phyloP scores from a whole-genome alignment of 2,888 invertebrate species.

The Caenorhabditis sp. region DNA sequence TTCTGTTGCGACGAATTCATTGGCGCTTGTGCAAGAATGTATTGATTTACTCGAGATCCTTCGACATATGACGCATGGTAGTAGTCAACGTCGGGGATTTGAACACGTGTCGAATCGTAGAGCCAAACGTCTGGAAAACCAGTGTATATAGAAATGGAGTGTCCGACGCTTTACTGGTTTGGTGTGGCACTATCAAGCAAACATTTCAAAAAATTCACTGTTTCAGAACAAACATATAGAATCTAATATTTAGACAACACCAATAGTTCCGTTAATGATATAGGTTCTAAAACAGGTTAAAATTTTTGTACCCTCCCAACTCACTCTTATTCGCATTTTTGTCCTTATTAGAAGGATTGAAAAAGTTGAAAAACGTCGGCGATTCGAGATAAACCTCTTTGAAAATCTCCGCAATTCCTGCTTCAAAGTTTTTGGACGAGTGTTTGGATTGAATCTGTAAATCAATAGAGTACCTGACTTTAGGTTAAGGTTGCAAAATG shows the following conservation, averaged over 20 bases:
- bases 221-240: neutral
- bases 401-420: slow-evolving; percentile 21
- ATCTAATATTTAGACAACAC: too few relatives aligned
- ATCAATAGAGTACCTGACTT: too few relatives aligned
- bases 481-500: too few relatives aligned
- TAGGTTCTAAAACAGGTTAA: too few relatives aligned
- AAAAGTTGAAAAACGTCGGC: slow-evolving; percentile 23
- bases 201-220: too few relatives aligned
- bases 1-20: slow-evolving; percentile 9
- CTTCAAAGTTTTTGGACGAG: slow-evolving; percentile 18
- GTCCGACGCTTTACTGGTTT: too few relatives aligned
- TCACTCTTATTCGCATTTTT: slow-evolving; percentile 35
- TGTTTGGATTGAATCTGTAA: slow-evolving; percentile 9
- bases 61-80: slow-evolving; percentile 37
- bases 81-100: slow-evolving; percentile 24
- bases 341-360: slow-evolving; percentile 30
- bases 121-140: slow-evolving; percentile 19
- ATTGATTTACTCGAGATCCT: slow-evolving; percentile 27
- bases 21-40: slow-evolving; percentile 43
- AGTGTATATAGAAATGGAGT: too few relatives aligned
- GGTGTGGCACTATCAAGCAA: too few relatives aligned
- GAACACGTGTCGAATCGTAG: slow-evolving; percentile 30
- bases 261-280: too few relatives aligned
- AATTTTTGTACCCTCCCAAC: neutral
- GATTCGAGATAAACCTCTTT: slow-evolving; percentile 27